phyloP scores from a whole-genome alignment of 2,797 vertebrate genomes.

The Rachycentron canadum region DNA sequence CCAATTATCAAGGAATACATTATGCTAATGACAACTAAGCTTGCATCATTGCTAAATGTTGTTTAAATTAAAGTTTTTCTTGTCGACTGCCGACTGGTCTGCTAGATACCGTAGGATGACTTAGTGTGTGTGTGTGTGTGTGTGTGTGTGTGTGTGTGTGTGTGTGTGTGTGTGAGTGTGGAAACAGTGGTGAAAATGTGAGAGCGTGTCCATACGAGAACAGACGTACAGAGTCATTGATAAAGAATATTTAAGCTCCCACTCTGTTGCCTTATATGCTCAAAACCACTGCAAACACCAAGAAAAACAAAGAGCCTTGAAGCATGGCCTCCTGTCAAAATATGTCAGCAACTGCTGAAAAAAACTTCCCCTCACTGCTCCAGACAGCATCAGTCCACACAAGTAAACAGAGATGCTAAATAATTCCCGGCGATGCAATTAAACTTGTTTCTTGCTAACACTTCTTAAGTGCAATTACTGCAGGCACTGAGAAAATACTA shows the following conservation, averaged over 20 bases:
- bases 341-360: not conserved
- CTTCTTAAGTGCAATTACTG: slow-evolving; percentile 64
- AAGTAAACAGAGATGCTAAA: slow-evolving; percentile 62
- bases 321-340: slow-evolving; percentile 7
- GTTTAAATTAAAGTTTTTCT: slow-evolving; percentile 59
- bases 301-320: not conserved
- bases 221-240: slow-evolving; percentile 10
- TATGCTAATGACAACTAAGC: slow-evolving; percentile 53
- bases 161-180: not conserved
- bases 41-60: slow-evolving; percentile 66
- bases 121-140: not conserved
- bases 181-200: not conserved
- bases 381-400: slow-evolving; percentile 30
- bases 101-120: not conserved
- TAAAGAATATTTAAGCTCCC: slow-evolving; percentile 21
- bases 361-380: not conserved
- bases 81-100: slow-evolving; percentile 42
- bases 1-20: slow-evolving; percentile 74
- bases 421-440: slow-evolving; percentile 63
- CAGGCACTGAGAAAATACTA: slow-evolving; percentile 51
- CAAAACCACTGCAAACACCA: not conserved
- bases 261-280: not conserved
- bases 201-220: slow-evolving; percentile 1
- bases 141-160: not conserved
- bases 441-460: slow-evolving; percentile 57